A percentile compares a stretch with the other conserved stretches of the same genome.
These are phyloP conservation scores for cattle (Bos taurus) DNA, from an alignment of 2,113 vertebrate species.

Conservation along the genomic window ARS-UCD2.0 NC_037357.1:45936501-45937000, in stretches of 20 bases:
- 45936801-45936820: neutral
- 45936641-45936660: neutral
- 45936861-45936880: slow-evolving; percentile 13
- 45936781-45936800: neutral
- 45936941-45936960: slow-evolving; percentile 21
- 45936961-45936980: neutral
- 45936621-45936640: neutral
- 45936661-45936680: neutral
- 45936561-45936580: neutral
- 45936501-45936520: slow-evolving; percentile 27
- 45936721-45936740: neutral
- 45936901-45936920: slow-evolving; percentile 11
- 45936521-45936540: neutral
- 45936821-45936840: neutral
- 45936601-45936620: neutral
- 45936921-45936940: slow-evolving; percentile 14
- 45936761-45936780: neutral
- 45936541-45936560: neutral
- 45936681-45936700: neutral
- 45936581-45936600: neutral
- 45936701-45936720: neutral
- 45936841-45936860: neutral
- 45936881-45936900: neutral
- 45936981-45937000: slow-evolving; percentile 39
- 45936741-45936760: neutral